Percentiles rank a stretch among this genome's conserved stretches.
Conservation (phyloP, 2,888 invertebrate genomes). For the Lepidocyrtinus sp. region DNA sequence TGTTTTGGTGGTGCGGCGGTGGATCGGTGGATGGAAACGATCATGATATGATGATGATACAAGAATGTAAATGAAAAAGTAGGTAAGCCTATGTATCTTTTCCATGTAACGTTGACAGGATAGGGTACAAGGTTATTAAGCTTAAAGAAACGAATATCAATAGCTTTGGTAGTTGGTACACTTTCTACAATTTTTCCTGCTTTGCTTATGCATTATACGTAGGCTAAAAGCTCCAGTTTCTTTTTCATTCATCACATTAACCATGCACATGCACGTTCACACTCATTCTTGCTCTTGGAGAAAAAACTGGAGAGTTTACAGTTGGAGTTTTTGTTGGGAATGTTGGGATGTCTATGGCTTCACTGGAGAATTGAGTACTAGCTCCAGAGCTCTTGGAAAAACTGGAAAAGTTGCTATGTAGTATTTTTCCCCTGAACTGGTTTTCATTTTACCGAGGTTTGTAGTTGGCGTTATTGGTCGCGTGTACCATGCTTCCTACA, state of each 20-base stretch:
- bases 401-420: too few species aligned
- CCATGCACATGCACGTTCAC: slow-evolving; percentile 13
- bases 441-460: not conserved
- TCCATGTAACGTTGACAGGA: not conserved
- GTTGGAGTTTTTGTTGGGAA: too few species aligned
- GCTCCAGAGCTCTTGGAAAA: not conserved
- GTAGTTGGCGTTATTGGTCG: not conserved
- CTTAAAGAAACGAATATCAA: not conserved
- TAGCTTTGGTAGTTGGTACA: not conserved
- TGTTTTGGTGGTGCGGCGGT: too few species aligned
- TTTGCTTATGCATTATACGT: too few species aligned
- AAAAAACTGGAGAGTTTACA: not conserved
- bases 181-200: not conserved
- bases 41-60: not conserved
- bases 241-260: slow-evolving; percentile 4
- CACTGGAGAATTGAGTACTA: too few species aligned
- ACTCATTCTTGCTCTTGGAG: not conserved
- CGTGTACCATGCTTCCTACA: too few species aligned
- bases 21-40: too few species aligned
- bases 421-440: not conserved
- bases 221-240: not conserved
- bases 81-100: not conserved
- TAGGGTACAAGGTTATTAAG: too few species aligned
- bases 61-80: slow-evolving; percentile 3
- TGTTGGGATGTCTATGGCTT: too few species aligned